Conservation (phyloP, 2,113 vertebrate genomes). For the Cyanoderma ruficeps region DNA sequence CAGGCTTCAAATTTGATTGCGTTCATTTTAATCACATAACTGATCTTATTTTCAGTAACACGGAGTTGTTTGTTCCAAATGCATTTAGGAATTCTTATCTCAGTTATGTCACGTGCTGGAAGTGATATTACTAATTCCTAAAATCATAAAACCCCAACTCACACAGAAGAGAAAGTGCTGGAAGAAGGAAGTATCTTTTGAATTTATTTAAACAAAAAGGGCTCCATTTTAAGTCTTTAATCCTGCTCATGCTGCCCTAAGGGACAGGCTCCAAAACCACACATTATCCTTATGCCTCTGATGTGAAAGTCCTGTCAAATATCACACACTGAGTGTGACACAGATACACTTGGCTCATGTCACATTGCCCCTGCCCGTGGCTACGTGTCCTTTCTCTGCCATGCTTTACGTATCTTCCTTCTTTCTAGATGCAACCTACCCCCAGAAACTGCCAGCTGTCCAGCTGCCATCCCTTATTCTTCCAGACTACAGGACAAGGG, state of each 20-base stretch:
- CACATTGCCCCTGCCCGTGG: background rate
- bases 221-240: background rate
- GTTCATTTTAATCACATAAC: constrained; percentile 61
- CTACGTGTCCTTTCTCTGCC: background rate
- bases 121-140: background rate
- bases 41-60: constrained; percentile 58
- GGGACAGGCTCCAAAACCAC: background rate
- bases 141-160: background rate
- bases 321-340: background rate
- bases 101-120: background rate
- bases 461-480: background rate
- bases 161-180: background rate
- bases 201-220: background rate
- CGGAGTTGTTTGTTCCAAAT: constrained; percentile 41
- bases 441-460: background rate
- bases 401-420: background rate
- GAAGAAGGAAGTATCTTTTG: background rate
- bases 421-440: background rate
- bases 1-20: constrained; percentile 40
- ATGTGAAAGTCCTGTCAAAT: background rate
- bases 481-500: background rate
- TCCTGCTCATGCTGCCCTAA: background rate
- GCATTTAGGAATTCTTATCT: constrained; percentile 35
- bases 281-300: background rate
- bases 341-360: background rate